phyloP scores from a whole-genome alignment of 2,113 vertebrate species.

The Hymenochirus boettgeri region DNA sequence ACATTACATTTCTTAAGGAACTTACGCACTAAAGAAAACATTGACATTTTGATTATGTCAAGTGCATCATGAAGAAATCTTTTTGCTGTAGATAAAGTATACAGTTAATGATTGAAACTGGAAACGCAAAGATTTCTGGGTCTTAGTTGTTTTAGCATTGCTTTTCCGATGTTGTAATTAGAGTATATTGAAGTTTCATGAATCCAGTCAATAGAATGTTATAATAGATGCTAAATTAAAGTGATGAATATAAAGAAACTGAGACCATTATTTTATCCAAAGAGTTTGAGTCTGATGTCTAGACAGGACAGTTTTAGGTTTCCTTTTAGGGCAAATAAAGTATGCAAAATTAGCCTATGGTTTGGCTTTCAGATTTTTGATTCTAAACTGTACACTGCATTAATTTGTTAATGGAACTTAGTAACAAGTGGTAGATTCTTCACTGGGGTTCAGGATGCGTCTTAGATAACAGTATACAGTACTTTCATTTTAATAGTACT shows the following conservation, averaged over 20 bases:
- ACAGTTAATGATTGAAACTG: too few relatives aligned
- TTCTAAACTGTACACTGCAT: background rate
- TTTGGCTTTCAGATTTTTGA: background rate
- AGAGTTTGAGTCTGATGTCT: background rate
- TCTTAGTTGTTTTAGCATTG: background rate
- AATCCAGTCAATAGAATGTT: background rate
- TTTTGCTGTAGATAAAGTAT: too few relatives aligned
- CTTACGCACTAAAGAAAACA: too few relatives aligned
- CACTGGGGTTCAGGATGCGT: too few relatives aligned
- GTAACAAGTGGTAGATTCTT: too few relatives aligned
- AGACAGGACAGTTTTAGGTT: background rate
- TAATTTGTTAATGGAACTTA: too few relatives aligned
- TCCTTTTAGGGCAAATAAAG: background rate
- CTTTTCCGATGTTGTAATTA: background rate
- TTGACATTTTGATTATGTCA: too few relatives aligned
- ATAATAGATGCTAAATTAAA: background rate
- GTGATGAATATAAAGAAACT: background rate
- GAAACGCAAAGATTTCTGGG: too few relatives aligned
- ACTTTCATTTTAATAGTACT: too few relatives aligned
- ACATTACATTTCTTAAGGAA: too few relatives aligned
- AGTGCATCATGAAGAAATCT: too few relatives aligned
- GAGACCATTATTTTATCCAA: background rate
- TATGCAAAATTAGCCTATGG: background rate
- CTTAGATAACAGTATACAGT: too few relatives aligned
- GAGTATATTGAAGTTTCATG: background rate